Evolutionary conservation across 2,888 invertebrate genomes (phyloP).

Genomic region (Drosophila crucigera): DNA sequence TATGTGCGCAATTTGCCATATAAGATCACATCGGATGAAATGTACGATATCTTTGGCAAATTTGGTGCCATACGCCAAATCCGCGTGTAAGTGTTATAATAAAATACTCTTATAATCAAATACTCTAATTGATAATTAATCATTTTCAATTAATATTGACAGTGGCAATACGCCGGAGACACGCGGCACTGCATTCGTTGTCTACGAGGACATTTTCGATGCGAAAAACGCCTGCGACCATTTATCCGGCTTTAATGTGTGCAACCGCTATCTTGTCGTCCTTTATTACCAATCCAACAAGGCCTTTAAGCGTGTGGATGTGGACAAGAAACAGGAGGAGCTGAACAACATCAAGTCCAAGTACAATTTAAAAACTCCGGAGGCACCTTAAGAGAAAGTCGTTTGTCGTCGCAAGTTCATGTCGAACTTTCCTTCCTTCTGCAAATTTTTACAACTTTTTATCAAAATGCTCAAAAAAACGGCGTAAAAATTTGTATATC

Average conservation of each 20-base stretch:
- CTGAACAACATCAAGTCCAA: slow-evolving; percentile 97
- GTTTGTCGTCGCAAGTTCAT: slow-evolving; percentile 8
- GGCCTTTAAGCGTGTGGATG: slow-evolving; percentile 97
- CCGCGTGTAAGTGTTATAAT: slow-evolving; percentile 91
- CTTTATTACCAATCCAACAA: slow-evolving; percentile 98
- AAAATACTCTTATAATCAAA: slow-evolving; percentile 3
- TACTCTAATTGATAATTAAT: slow-evolving; percentile 16
- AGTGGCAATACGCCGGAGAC: slow-evolving; percentile 99
- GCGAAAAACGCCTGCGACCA: slow-evolving; percentile 99
- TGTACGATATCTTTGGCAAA: slow-evolving; percentile 99
- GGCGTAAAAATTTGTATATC: slow-evolving; percentile 14
- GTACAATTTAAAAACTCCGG: slow-evolving; percentile 91
- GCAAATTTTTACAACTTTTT: slow-evolving; percentile 31
- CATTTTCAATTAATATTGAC: slow-evolving; percentile 78
- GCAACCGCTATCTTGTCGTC: slow-evolving; percentile 99
- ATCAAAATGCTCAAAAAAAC: slow-evolving; percentile 25
- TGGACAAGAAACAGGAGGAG: slow-evolving; percentile 98
- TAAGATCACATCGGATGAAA: slow-evolving; percentile 99
- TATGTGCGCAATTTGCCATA: slow-evolving; percentile 99
- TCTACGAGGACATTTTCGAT: slow-evolving; percentile 99
- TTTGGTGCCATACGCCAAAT: slow-evolving; percentile 99
- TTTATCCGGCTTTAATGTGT: slow-evolving; percentile 99
- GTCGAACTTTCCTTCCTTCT: slow-evolving; percentile 24
- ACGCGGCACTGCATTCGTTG: slow-evolving; percentile 99
- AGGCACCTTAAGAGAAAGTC: slow-evolving; percentile 60